phyloP scores from a whole-genome alignment of 1,140 invertebrate species.

The Ceratoteleas bidentatus region DNA sequence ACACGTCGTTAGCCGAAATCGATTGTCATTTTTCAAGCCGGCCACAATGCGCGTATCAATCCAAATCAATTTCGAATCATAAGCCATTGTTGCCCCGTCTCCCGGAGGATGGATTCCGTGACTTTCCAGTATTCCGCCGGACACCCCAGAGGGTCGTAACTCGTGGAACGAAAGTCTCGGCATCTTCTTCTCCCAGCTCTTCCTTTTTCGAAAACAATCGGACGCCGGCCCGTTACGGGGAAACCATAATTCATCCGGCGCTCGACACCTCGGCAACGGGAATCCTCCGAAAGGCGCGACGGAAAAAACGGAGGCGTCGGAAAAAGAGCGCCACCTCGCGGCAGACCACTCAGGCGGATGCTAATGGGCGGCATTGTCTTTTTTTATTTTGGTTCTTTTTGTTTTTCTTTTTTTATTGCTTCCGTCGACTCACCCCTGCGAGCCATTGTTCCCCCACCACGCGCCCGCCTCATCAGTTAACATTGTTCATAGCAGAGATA shows the following conservation, averaged over 20 bases:
- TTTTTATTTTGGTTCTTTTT: too few relatives aligned
- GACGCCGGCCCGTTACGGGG: slow-evolving; percentile 30
- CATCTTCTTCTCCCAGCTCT: too few relatives aligned
- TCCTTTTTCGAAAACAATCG: slow-evolving; percentile 12
- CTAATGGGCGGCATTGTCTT: too few relatives aligned
- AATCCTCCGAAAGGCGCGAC: too few relatives aligned
- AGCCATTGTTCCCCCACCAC: too few relatives aligned
- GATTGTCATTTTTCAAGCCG: neutral
- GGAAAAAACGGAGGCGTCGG: too few relatives aligned
- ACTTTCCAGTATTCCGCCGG: neutral
- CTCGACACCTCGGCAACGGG: slow-evolving; percentile 25
- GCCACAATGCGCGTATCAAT: slow-evolving; percentile 1
- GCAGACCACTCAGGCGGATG: too few relatives aligned
- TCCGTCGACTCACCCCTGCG: too few relatives aligned
- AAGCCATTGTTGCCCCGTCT: neutral
- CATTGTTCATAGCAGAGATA: slow-evolving; percentile 62
- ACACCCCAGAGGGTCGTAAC: neutral
- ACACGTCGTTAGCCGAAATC: neutral
- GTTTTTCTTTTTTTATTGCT: too few relatives aligned
- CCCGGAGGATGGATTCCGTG: neutral
- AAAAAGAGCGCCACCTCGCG: too few relatives aligned
- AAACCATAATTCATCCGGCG: slow-evolving; percentile 61
- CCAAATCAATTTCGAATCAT: neutral
- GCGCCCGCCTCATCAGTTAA: too few relatives aligned
- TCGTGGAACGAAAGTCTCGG: neutral